These are phyloP conservation scores for Amblyjoppa proteus DNA, from an alignment of 2,888 invertebrate genomes.

Conservation along the genomic window DNA sequence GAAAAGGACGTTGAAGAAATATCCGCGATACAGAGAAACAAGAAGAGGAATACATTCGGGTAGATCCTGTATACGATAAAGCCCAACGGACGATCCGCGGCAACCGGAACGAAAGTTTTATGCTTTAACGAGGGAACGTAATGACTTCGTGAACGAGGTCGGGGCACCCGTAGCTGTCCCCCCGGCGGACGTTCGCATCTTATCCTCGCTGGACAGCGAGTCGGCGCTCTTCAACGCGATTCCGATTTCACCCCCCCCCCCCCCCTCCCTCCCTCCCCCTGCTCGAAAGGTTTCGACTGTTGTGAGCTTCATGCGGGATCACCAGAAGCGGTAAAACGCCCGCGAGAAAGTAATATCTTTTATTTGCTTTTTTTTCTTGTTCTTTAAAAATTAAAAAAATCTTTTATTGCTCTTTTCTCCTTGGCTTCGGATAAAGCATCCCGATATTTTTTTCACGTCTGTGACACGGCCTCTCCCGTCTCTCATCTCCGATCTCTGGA, in stretches of 20 bases:
- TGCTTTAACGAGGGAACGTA: constrained; percentile 65
- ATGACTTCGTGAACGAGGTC: constrained; percentile 64
- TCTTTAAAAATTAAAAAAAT: neutral
- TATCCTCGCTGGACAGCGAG: constrained; percentile 38
- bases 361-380: constrained; percentile 26
- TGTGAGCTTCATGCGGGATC: constrained; percentile 49
- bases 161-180: constrained; percentile 56
- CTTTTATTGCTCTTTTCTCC: constrained; percentile 18
- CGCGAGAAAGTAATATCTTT: constrained; percentile 64
- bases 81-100: constrained; percentile 25
- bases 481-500: neutral
- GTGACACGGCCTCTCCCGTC: neutral
- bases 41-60: constrained; percentile 18
- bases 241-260: constrained; percentile 13
- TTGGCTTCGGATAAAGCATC: constrained; percentile 10
- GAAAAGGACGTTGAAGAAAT: constrained; percentile 6
- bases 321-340: constrained; percentile 36
- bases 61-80: constrained; percentile 41
- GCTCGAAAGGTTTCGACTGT: neutral
- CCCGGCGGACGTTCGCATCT: constrained; percentile 30
- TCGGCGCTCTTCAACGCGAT: constrained; percentile 14
- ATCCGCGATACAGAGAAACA: constrained; percentile 21
- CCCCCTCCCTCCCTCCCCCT: neutral
- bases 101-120: constrained; percentile 69
- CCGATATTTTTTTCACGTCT: neutral